Evolutionary conservation across 2,888 invertebrate genomes (phyloP), one percentile per base, ranked within the genome.

Genomic region (Chaetogeoica ovagalla): DNA sequence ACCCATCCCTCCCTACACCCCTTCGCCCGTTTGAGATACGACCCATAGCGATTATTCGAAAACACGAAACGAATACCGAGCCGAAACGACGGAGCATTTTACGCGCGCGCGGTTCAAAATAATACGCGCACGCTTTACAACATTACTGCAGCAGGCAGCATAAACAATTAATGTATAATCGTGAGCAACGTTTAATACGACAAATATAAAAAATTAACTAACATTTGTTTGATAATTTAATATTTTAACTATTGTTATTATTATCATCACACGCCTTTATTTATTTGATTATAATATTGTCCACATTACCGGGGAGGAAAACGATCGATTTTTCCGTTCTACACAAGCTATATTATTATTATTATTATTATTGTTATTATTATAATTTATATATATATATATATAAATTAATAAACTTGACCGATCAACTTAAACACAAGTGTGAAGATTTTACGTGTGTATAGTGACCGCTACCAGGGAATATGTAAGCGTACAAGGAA

Each of bases 271-370:
- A 30, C 30, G 17, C 21, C 71, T 59, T 59, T 59, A 59, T 43
- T 60, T 72, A 17, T 72, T 71, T 23, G 5, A 48, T n/a, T n/a
- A n/a, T 19, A 43, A 68, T 68, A 68, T 43, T 59, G n/a, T 57
- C n/a, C n/a, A n/a, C 57, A 39, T 57, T 30, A 30, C 4, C n/a
- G n/a, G n/a, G 30, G 30, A 30, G 30, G n/a, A 55, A 17, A 70
- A 59, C 23, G 4, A 39, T 57, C 4, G 13, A 9, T 37, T n/a
- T 30, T 39, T 59, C 48, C 1, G 48, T 60, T 60, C 9, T 52
- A 17, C 30, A 30, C 30, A 30, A 4, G 30, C 30, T 30, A 30
- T 30, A 30, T 30, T 48, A 48, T 43, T 43, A 43, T 43, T 9
- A 43, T 43, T 43, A 9, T 43, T 43, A 43, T 43, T 43, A n/a